Evolutionary conservation across 2,797 vertebrate genomes (phyloP).

Genomic region (Hippopotamyrus pictus): DNA sequence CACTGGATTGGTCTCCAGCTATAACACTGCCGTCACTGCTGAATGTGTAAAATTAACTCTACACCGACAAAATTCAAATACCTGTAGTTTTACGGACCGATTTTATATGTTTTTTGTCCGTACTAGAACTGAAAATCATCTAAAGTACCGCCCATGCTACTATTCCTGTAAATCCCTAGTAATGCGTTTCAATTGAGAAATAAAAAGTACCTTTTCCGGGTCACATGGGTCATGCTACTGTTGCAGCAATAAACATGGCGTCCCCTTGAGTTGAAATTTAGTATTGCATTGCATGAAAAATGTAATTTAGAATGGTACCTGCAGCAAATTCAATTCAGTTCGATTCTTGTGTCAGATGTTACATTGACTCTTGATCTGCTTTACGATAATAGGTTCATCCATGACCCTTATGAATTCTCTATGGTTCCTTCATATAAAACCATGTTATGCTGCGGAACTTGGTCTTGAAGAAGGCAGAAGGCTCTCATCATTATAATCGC

Average conservation of each 20-base stretch:
- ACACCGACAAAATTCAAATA: not conserved
- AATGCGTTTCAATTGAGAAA: not conserved
- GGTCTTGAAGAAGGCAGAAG: not conserved
- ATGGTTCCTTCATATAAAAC: not conserved
- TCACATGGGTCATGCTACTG: not conserved
- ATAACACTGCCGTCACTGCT: not conserved
- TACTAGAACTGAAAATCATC: not conserved
- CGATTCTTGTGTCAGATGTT: not conserved
- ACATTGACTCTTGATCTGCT: not conserved
- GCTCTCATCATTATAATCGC: not conserved
- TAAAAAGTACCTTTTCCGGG: not conserved
- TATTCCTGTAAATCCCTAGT: not conserved
- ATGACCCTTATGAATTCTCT: not conserved
- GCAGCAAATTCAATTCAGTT: not conserved
- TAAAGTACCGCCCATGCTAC: not conserved
- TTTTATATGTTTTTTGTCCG: not conserved
- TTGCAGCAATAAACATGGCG: not conserved
- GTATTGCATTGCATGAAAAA: not conserved
- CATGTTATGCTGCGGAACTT: not conserved
- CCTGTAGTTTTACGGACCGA: not conserved
- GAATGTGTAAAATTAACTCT: not conserved
- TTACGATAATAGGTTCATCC: not conserved
- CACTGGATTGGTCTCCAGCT: not conserved
- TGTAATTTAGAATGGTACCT: not conserved
- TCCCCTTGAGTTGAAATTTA: not conserved